Base-by-base conservation (phyloP, 2,888 invertebrate genomes). In the Cryptophagus acutangulus region DNA sequence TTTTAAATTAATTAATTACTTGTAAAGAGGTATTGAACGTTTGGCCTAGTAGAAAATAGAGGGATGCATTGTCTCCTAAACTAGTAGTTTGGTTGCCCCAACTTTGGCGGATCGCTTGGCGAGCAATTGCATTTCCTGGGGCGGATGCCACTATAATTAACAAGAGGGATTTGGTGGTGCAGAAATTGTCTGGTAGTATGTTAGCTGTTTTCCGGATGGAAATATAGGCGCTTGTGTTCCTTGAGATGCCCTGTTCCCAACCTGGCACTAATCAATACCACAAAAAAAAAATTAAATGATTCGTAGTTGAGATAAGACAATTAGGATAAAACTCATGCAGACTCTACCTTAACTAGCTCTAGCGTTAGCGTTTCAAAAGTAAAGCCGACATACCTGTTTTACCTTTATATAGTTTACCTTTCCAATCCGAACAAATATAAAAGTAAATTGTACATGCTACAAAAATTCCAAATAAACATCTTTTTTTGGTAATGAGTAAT, bases 131-230 rank as follows among this genome's bases (percentile, higher is more conserved):
- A 66, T 89, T 82, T 0, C 67, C 64, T 1, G 86, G 79, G 1
- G 84, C 77, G 0, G 89, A 87, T 58, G 84, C 84, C 0, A 90
- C 82, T 14, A 87, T 76, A 44, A 90, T 79, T 3, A 89, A 69
- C 14, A 50, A 40, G 6, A 50, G 41, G n/a, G 45, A 34, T 18
- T 49, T 45, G 13, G 40, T 43, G 48, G 55, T 54, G 55, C 59
- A 59, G 52, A 58, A 54, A 46, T 50, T 46, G 35, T 48, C 48
- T 14, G 59, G 58, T 38, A 57, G 43, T 31, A 58, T 49, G 17
- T 45, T 48, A 34, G 58, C 48, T 36, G 52, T 56, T 38, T 41
- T 49, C 26, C 53, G 47, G 24, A 36, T 49, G 29, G 78, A 74
- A 14, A 88, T 78, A 63, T 88, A 88, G 43, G 78, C 71, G 57